These are phyloP conservation scores for Takifugu ocellatus DNA, from an alignment of 2,797 vertebrate genomes.

Conservation along the genomic window DNA sequence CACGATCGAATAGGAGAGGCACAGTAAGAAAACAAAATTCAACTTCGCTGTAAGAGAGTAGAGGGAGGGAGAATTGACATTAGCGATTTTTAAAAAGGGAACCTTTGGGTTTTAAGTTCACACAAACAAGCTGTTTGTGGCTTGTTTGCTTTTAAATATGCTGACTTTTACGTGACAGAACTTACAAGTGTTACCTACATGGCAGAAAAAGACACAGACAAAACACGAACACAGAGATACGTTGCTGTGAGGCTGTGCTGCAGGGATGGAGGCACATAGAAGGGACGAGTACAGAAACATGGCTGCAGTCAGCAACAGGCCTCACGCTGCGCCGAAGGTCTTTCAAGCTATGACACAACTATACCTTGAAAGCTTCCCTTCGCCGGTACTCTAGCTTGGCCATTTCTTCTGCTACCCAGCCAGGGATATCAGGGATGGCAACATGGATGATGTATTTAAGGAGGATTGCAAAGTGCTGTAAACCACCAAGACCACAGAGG, in stretches of 20 bases:
- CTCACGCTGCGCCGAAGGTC: constrained; percentile 47
- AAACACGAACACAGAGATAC: constrained; percentile 7
- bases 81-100: no score
- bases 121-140: background rate
- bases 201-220: constrained; percentile 13
- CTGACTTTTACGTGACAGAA: background rate
- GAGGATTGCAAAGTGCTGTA: constrained; percentile 91
- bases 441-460: constrained; percentile 95
- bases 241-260: constrained; percentile 7
- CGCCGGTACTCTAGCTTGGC: constrained; percentile 94
- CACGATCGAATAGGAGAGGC: background rate
- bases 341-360: constrained; percentile 67
- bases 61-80: no score
- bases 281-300: constrained; percentile 10
- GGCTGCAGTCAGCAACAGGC: constrained; percentile 39
- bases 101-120: background rate
- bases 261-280: constrained; percentile 10
- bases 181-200: background rate
- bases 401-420: constrained; percentile 96
- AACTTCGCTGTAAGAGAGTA: no score
- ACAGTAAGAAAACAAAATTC: background rate
- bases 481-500: constrained; percentile 61
- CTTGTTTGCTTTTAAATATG: constrained; percentile 5
- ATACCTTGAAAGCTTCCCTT: constrained; percentile 95
- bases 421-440: constrained; percentile 92